Evolutionary conservation across 2,797 vertebrate genomes (phyloP).

Genomic region (Spinus pinus): DNA sequence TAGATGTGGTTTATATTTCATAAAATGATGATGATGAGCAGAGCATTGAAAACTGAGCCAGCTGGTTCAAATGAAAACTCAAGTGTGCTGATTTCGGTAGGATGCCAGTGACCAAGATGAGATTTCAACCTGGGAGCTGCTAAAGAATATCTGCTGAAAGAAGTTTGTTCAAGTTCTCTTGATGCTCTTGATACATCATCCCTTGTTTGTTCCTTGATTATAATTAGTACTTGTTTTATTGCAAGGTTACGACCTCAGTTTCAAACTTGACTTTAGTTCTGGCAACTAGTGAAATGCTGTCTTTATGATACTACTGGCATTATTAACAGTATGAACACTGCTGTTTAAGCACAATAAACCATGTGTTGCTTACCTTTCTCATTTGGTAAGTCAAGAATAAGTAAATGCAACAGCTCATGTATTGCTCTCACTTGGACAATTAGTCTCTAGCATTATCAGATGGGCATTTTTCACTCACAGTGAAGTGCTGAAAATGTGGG

Average conservation of each 20-base stretch:
- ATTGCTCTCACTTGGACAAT: constrained; percentile 31
- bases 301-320: constrained; percentile 49
- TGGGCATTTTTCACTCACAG: constrained; percentile 26
- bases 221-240: constrained; percentile 57
- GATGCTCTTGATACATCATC: constrained; percentile 55
- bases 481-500: constrained; percentile 44
- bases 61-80: constrained; percentile 54
- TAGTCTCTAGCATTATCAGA: constrained; percentile 28
- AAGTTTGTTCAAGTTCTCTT: constrained; percentile 61
- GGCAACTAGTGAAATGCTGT: constrained; percentile 63
- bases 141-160: constrained; percentile 65
- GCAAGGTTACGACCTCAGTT: constrained; percentile 54
- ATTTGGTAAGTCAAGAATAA: constrained; percentile 56
- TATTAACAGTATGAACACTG: constrained; percentile 59
- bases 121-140: constrained; percentile 61
- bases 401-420: constrained; percentile 42
- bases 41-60: constrained; percentile 59
- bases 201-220: constrained; percentile 62
- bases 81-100: constrained; percentile 64
- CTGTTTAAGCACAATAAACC: constrained; percentile 62
- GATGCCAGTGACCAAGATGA: constrained; percentile 64
- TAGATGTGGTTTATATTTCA: constrained; percentile 39
- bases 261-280: constrained; percentile 60
- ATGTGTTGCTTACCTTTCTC: constrained; percentile 47
- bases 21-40: constrained; percentile 55